Percentiles rank a stretch among this genome's conserved stretches.
Evolutionary conservation across 2,113 vertebrate species (phyloP).

Genomic region (Oryctolagus cuniculus): mOryCun1.1 NC_091435.1:130916501-130917000

Average conservation of each 20-base stretch:
- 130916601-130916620: neutral
- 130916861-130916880: neutral
- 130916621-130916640: constrained; percentile 48
- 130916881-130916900: neutral
- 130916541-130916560: constrained; percentile 37
- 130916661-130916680: constrained; percentile 14
- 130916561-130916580: constrained; percentile 2
- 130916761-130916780: neutral
- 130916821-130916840: neutral
- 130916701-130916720: neutral
- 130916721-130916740: neutral
- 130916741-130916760: neutral
- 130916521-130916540: neutral
- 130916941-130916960: neutral
- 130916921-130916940: neutral
- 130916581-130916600: neutral
- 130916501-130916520: neutral
- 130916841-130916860: neutral
- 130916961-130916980: neutral
- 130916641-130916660: constrained; percentile 39
- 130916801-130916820: neutral
- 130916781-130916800: neutral
- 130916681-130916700: neutral
- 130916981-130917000: neutral
- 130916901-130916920: neutral